Evolutionary conservation across 2,113 vertebrate species (phyloP), one percentile per base, ranked within the genome.

Genomic region (Xenotilapia flavipinnis): DNA sequence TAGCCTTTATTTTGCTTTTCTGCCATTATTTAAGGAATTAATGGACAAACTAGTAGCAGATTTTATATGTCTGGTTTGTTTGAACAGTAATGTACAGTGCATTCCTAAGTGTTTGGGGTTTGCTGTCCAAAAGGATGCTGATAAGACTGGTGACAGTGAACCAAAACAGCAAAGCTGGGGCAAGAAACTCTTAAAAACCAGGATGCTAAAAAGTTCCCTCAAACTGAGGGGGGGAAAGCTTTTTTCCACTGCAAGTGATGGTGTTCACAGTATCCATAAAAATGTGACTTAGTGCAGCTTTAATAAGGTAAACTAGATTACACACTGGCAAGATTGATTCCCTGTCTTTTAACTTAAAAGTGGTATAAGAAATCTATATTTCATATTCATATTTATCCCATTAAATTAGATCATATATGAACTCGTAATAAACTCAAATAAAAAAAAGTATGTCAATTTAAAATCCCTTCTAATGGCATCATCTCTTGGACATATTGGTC

Each of bases 401-500:
- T 81, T 58, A 49, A 70, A 87, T 19, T 2, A 12, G 28, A 7
- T 58, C 21, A 31, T 51, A 11, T 53, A 15, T 53, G 55, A 51
- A 65, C 28, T 84, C 31, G 17, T 60, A 10, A 36, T 42, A 51
- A 84, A 53, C 26, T 80, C 6, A 65, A 23, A 81, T 80, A 53
- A 73, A 73, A 53, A 70, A 70, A 87, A 80, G n/a, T 79, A 17
- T 58, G 45, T 70, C 36, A 33, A 12, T 82, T 87, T 65, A 84
- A 87, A 86, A 84, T 75, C 55, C 19, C 40, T 70, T 75, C 85
- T 73, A 82, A 87, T 87, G 79, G 84, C 87, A 73, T 82, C 62
- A 28, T 81, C 4, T 26, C 21, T 6, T 83, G 62, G 70, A 88
- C 90, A 91, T 92, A 91, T 91, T 90, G 89, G 86, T 70, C 79